These are phyloP conservation scores for Philereme transversata DNA, from an alignment of 2,888 invertebrate genomes.

Conservation along the genomic window DNA sequence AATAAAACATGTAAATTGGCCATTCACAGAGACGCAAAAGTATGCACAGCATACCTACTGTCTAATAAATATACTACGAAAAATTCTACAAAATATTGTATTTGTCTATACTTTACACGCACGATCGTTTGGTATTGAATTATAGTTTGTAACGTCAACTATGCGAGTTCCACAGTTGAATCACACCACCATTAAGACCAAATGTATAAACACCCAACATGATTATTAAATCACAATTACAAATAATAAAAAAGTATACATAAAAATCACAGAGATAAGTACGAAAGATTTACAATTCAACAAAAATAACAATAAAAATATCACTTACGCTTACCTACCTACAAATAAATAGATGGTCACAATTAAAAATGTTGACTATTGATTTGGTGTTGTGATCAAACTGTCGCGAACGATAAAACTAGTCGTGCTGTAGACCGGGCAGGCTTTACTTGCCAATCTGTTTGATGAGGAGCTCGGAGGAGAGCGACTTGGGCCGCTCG, in stretches of 20 bases:
- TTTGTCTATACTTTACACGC: conserved; percentile 36
- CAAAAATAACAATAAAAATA: conserved; percentile 52
- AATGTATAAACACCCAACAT: conserved; percentile 39
- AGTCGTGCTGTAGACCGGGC: conserved; percentile 23
- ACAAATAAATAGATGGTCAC: conserved; percentile 39
- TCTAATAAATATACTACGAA: conserved; percentile 38
- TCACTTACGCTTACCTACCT: conserved; percentile 41
- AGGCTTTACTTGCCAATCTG: conserved; percentile 66
- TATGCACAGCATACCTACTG: conserved; percentile 59
- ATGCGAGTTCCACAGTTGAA: conserved; percentile 54
- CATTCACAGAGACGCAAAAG: conserved; percentile 45
- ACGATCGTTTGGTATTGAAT: conserved; percentile 38
- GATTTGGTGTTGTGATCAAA: conserved; percentile 34
- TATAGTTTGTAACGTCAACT: conserved; percentile 42
- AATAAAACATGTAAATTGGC: conserved; percentile 41
- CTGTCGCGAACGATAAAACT: conserved; percentile 8
- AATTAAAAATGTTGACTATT: conserved; percentile 20
- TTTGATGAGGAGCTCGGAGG: conserved; percentile 85
- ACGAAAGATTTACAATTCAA: conserved; percentile 44
- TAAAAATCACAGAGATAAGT: conserved; percentile 38
- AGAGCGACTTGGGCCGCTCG: conserved; percentile 94
- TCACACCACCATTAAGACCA: conserved; percentile 68
- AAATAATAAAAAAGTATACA: conserved; percentile 37
- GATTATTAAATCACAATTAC: conserved; percentile 13
- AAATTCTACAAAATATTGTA: conserved; percentile 39